Conservation (phyloP, 2,797 vertebrate species). For the Rhinella marina region DNA sequence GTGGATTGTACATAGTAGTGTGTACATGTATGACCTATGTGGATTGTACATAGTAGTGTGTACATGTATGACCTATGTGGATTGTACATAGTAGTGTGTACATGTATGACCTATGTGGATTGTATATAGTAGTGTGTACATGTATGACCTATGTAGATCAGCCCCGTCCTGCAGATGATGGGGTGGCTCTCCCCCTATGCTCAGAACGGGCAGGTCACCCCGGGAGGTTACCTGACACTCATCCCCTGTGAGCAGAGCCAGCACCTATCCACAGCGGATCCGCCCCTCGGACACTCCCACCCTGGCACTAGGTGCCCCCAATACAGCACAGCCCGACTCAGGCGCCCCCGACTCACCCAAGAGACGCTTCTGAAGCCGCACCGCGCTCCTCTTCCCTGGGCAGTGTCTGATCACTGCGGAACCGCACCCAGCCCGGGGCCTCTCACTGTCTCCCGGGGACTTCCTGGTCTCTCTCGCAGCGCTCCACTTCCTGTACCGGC, state of each 20-base stretch:
- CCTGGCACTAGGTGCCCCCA: slow-evolving; percentile 5
- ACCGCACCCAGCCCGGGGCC: slow-evolving; percentile 9
- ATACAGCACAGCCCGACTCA: not conserved
- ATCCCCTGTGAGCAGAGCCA: not conserved
- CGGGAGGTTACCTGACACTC: not conserved
- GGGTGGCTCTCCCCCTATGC: too few relatives aligned
- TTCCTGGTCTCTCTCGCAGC: slow-evolving; percentile 41
- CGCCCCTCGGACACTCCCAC: slow-evolving; percentile 38
- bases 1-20: too few relatives aligned
- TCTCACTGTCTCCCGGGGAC: slow-evolving; percentile 24
- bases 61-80: too few relatives aligned
- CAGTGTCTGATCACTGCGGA: not conserved
- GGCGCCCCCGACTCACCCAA: not conserved
- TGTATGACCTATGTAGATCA: too few relatives aligned
- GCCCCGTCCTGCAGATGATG: too few relatives aligned
- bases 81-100: too few relatives aligned
- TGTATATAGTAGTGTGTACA: too few relatives aligned
- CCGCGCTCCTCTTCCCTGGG: not conserved
- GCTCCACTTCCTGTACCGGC: slow-evolving; percentile 50
- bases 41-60: too few relatives aligned
- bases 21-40: too few relatives aligned
- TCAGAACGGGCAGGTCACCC: not conserved
- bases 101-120: too few relatives aligned
- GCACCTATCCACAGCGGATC: not conserved
- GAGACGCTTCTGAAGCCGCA: not conserved